A percentile compares a stretch with the other conserved stretches of the same genome.
Conservation (phyloP, 1,140 invertebrate species). For the Hydropsyche tenuis region DNA sequence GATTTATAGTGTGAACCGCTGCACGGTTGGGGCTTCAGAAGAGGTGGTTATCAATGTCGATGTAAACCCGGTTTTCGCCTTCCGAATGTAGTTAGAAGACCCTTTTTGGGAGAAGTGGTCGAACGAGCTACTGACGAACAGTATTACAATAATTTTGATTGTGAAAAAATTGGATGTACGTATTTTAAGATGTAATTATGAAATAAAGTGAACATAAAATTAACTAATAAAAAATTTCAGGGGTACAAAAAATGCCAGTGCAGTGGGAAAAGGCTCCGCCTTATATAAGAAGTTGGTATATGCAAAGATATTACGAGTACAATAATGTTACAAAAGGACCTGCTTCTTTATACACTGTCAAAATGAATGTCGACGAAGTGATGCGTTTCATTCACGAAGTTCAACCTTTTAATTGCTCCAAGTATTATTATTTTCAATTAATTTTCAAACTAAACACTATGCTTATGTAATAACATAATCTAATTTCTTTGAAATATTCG, state of each 20-base stretch:
- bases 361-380: conserved; percentile 77
- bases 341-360: conserved; percentile 66
- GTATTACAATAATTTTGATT: conserved; percentile 92
- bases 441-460: not conserved
- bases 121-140: conserved; percentile 91
- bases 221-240: conserved; percentile 56
- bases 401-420: conserved; percentile 74
- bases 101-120: conserved; percentile 91
- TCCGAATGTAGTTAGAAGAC: conserved; percentile 84
- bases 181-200: not conserved
- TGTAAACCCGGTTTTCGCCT: conserved; percentile 90
- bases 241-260: conserved; percentile 82
- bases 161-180: conserved; percentile 89
- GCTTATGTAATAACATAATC: not conserved
- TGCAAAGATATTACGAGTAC: conserved; percentile 78
- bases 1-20: conserved; percentile 89
- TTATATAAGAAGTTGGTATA: conserved; percentile 73
- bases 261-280: conserved; percentile 75
- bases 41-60: conserved; percentile 95
- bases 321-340: conserved; percentile 71
- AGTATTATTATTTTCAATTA: conserved; percentile 56
- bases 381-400: conserved; percentile 79
- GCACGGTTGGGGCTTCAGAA: conserved; percentile 92
- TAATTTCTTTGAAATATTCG: conserved; percentile 47
- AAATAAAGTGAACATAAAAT: not conserved